These are phyloP conservation scores for Acrocephalus kingi DNA, from an alignment of 2,113 vertebrate genomes.

Conservation along the genomic window DNA sequence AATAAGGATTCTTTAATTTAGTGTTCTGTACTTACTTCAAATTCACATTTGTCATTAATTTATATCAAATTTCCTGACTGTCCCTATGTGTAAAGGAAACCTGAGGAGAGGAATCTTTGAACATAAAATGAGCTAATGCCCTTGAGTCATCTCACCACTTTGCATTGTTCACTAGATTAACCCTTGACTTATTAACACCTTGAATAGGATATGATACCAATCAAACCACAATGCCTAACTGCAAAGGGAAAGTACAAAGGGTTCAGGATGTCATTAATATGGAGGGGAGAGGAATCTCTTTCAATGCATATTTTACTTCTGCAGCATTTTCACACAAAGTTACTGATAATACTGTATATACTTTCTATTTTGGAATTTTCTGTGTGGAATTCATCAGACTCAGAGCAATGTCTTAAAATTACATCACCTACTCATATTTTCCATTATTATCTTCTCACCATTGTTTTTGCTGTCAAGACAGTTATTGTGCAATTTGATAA, in stretches of 20 bases:
- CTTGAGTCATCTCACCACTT: not conserved
- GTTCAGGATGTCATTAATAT: not conserved
- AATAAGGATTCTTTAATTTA: not conserved
- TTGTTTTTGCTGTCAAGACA: not conserved
- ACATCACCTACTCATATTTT: not conserved
- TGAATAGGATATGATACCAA: not conserved
- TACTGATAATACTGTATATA: not conserved
- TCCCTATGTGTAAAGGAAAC: not conserved
- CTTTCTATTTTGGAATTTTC: not conserved
- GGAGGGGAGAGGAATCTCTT: not conserved
- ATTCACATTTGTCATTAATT: not conserved
- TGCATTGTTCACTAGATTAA: not conserved
- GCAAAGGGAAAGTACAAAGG: not conserved
- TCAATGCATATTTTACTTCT: not conserved
- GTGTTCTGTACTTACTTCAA: not conserved
- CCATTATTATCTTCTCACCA: not conserved
- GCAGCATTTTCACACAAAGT: not conserved
- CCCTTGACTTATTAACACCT: not conserved
- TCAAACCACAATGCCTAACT: not conserved
- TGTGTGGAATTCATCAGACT: not conserved
- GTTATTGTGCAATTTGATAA: not conserved
- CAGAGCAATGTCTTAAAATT: not conserved
- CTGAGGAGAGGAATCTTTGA: not conserved
- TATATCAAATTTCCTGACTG: not conserved
- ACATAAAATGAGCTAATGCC: not conserved